Base-by-base conservation (phyloP, 2,113 vertebrate genomes). In the Alces alces region DNA sequence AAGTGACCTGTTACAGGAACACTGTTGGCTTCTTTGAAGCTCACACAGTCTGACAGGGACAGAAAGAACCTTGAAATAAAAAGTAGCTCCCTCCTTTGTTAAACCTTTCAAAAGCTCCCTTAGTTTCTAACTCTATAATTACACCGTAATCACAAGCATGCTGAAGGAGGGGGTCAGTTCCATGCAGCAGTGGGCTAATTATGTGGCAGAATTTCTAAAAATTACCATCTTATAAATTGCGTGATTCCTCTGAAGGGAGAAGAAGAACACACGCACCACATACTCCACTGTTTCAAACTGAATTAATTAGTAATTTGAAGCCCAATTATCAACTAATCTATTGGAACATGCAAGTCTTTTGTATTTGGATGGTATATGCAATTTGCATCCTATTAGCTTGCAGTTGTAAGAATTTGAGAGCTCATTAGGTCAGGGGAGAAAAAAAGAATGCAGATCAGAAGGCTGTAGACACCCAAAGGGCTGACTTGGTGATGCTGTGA, bases 231-330 rank as follows among this genome's bases (percentile, higher is more conserved):
- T 97, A 97, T 98, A 98, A 98, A 99, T 98, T 97, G 97, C 70
- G 84, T 98, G 97, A 96, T 97, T 98, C 96, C 98, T 98, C 95
- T 93, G 87, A 98, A 96, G 90, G 95, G 85, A 97, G 89, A 93
- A 96, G 93, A 98, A 98, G 87, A 93, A 90, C 87, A 89, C 43
- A 79, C 43, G 93, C 10, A 85, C 66, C 82, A 94, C 88, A 94
- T 64, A 5, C 6, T 98, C 82, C 83, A 95, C 97, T 98, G 93
- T 98, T 98, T 98, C 98, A 86, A 89, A 97, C 91, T 96, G 97
- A 98, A 98, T 98, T 99, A 98, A 98, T 99, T 98, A 98, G 95
- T 95, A 98, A 98, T 98, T 97, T 99, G 98, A 98, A 98, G 97
- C 97, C 98, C 98, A 98, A 99, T 98, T 98, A 98, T 97, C 96